A percentile compares a stretch with the other conserved stretches of the same genome.
These are phyloP conservation scores for Spheniscus humboldti DNA, from an alignment of 2,797 vertebrate genomes.

Conservation along the genomic window DNA sequence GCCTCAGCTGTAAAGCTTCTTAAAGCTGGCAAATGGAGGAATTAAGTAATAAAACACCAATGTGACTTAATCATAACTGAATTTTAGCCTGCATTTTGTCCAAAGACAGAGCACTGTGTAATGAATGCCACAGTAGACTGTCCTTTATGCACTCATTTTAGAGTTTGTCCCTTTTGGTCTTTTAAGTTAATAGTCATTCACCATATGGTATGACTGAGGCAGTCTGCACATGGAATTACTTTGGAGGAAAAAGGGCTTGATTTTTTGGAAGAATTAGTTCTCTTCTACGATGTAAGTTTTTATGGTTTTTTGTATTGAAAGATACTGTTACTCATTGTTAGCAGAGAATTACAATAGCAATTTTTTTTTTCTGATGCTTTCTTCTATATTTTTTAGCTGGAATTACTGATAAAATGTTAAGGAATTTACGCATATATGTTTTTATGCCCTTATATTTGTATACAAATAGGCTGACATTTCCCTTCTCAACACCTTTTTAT, in stretches of 20 bases:
- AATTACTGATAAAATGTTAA: not conserved
- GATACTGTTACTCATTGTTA: not conserved
- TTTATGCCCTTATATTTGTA: slow-evolving; percentile 25
- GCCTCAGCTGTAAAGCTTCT: not conserved
- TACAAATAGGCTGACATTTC: slow-evolving; percentile 24
- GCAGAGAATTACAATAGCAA: not conserved
- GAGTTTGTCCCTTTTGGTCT: not conserved
- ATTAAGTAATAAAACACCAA: not conserved
- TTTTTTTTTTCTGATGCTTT: not conserved
- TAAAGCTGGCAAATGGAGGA: not conserved
- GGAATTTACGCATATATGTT: not conserved
- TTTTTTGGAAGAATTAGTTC: not conserved
- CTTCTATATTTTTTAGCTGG: not conserved
- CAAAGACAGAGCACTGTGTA: not conserved
- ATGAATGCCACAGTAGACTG: not conserved
- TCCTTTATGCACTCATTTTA: not conserved
- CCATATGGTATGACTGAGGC: not conserved
- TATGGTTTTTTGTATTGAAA: not conserved
- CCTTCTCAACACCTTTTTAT: slow-evolving; percentile 18
- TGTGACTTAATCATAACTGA: not conserved
- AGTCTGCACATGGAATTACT: not conserved
- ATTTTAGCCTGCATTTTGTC: not conserved
- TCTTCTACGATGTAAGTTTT: not conserved
- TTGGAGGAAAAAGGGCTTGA: not conserved
- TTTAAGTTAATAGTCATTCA: not conserved